phyloP scores from a whole-genome alignment of 2,113 vertebrate genomes.

The Trogon melanurus region DNA sequence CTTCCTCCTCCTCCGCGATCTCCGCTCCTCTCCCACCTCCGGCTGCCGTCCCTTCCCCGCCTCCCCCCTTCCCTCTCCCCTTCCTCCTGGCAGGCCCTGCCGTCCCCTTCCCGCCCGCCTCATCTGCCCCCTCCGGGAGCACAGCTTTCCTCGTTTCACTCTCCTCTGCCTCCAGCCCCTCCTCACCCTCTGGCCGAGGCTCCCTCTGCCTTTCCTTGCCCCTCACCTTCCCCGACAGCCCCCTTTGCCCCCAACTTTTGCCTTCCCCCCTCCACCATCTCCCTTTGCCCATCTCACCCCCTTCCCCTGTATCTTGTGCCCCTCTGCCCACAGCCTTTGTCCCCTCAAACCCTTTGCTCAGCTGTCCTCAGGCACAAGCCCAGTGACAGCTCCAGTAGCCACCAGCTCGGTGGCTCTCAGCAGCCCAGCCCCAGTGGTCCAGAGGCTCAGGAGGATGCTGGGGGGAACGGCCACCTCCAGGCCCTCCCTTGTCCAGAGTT shows the following conservation, averaged over 20 bases:
- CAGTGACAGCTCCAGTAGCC: not conserved
- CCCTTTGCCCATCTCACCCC: not conserved
- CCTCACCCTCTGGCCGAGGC: not conserved
- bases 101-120: not conserved
- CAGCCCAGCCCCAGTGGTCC: rapidly evolving
- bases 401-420: rapidly evolving
- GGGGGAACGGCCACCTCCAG: not conserved
- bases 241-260: not conserved
- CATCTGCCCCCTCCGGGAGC: not conserved
- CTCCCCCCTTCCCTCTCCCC: not conserved
- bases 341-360: not conserved
- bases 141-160: not conserved
- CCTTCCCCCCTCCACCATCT: not conserved
- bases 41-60: rapidly evolving
- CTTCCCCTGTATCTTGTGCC: no score
- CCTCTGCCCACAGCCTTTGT: not conserved
- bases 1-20: not conserved
- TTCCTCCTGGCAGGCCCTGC: not conserved
- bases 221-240: not conserved
- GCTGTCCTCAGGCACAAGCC: not conserved
- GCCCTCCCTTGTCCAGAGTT: rapidly evolving
- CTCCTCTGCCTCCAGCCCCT: not conserved
- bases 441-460: not conserved
- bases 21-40: not conserved
- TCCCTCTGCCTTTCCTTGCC: not conserved